phyloP scores from a whole-genome alignment of 2,888 invertebrate species.

The Noctua fimbriata region DNA sequence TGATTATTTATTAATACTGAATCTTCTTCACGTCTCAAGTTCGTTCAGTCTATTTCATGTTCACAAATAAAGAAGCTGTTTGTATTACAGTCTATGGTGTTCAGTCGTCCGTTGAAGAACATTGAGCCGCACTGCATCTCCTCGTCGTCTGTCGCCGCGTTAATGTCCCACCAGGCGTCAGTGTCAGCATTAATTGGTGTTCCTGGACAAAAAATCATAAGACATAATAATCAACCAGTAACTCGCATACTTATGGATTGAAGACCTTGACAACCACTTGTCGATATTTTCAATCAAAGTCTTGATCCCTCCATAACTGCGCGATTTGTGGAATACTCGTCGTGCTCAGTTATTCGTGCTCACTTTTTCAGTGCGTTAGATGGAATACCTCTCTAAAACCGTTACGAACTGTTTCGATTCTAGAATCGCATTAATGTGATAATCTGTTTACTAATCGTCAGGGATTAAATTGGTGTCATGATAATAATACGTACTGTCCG shows the following conservation, averaged over 20 bases:
- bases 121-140: slow-evolving; percentile 71
- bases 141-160: slow-evolving; percentile 75
- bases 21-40: neutral
- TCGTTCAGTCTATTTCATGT: slow-evolving; percentile 32
- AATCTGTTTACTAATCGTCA: neutral
- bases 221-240: neutral
- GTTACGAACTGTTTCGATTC: neutral
- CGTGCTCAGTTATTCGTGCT: neutral
- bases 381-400: neutral
- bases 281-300: neutral
- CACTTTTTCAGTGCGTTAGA: neutral
- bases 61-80: slow-evolving; percentile 72
- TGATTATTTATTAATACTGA: neutral
- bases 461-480: neutral
- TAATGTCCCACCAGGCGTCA: slow-evolving; percentile 74
- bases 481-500: neutral
- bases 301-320: neutral
- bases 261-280: neutral
- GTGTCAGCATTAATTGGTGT: slow-evolving; percentile 62
- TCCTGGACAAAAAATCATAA: neutral
- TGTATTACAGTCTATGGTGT: slow-evolving; percentile 1
- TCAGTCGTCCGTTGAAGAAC: slow-evolving; percentile 79
- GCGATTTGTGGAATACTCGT: neutral
- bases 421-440: neutral
- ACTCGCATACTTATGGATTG: neutral